Conservation (phyloP, 2,797 vertebrate species). For the Morelia viridis region DNA sequence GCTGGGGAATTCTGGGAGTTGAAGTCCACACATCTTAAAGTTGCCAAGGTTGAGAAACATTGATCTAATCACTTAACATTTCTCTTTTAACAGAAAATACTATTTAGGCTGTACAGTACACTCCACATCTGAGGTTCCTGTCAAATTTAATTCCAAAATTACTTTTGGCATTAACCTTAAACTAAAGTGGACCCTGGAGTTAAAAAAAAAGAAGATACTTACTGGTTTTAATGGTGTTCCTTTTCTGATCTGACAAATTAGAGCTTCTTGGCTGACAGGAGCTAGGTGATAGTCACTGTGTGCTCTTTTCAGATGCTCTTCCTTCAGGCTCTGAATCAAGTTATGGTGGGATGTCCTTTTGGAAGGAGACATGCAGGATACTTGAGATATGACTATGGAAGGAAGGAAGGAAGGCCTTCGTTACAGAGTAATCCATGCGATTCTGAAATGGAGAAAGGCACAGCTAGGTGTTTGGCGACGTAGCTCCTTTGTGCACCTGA, state of each 20-base stretch:
- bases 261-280: neutral
- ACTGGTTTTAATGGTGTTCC: slow-evolving; percentile 8
- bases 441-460: neutral
- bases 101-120: neutral
- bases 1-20: too few species aligned
- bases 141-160: neutral
- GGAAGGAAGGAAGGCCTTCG: neutral
- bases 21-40: too few species aligned
- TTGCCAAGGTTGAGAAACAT: too few species aligned
- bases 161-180: neutral
- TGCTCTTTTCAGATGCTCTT: slow-evolving; percentile 4
- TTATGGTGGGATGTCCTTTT: slow-evolving; percentile 4
- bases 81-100: neutral
- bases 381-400: neutral
- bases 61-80: neutral
- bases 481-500: neutral
- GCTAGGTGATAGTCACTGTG: neutral
- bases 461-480: neutral
- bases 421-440: neutral
- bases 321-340: slow-evolving; percentile 5
- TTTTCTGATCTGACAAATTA: slow-evolving; percentile 11
- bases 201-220: slow-evolving; percentile 14
- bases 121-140: neutral
- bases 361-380: neutral
- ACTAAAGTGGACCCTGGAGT: neutral